phyloP scores from a whole-genome alignment of 1,140 invertebrate species.

The Magallana gigas region DNA sequence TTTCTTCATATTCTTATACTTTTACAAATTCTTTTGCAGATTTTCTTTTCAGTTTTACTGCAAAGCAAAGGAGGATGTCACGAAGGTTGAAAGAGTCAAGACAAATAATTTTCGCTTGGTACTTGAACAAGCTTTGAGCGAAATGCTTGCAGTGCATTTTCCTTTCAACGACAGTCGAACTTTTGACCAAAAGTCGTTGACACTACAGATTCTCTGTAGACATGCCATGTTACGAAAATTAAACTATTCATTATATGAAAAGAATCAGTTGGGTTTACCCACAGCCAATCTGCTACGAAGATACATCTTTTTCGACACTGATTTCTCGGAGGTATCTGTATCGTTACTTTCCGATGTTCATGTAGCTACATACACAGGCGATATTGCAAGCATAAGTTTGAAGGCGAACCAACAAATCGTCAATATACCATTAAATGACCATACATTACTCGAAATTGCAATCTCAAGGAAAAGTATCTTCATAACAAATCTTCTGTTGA shows the following conservation, averaged over 20 bases:
- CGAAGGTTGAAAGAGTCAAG: background rate
- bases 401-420: background rate
- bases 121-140: background rate
- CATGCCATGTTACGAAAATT: background rate
- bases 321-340: background rate
- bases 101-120: background rate
- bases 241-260: slow-evolving; percentile 2
- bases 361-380: background rate
- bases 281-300: background rate
- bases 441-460: background rate
- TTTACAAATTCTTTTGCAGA: background rate
- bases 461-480: slow-evolving; percentile 13
- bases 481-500: background rate
- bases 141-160: background rate
- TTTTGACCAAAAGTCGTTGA: background rate
- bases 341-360: background rate
- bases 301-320: background rate
- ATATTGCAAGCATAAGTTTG: background rate
- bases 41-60: background rate
- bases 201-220: slow-evolving; percentile 8
- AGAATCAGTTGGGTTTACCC: background rate
- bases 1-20: slow-evolving; percentile 4
- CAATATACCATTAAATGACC: background rate
- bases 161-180: too few relatives aligned
- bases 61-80: background rate